Base-by-base conservation (phyloP, 2,113 vertebrate species). In the Ciconia maguari region DNA sequence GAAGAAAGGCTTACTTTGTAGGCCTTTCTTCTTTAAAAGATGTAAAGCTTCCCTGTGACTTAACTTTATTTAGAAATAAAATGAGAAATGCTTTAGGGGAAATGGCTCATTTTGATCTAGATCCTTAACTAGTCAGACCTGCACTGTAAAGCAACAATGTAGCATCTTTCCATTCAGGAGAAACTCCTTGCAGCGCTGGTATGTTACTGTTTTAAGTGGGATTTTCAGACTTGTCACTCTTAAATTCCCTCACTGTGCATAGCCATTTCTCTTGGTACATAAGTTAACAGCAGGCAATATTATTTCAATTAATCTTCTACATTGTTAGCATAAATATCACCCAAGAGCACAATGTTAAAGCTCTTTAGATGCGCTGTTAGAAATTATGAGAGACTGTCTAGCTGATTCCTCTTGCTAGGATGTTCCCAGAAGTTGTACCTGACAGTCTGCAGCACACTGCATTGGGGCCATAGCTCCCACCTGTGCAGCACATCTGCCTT, bases 181-280 rank as follows among this genome's bases (percentile, higher is more conserved):
- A n/a, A 66, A 4, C 1, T 4, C 4, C 4, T 26, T 57, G 4
- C 1, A 49, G 8, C 2, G 1, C 10, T 54, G 4, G 0, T 46
- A 2, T 11, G 1, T 60, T 91, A 3, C 13, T 13, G 2, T 13
- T 52, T 42, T 12, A 46, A 30, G 19, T 4, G 4, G 2, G 1
- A 3, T n/a, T 82, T 60, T 58, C 12, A 16, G 7, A 27, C 7
- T 21, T 26, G 1, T 1, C 1, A 4, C 4, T 30, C 8, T 22
- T 14, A 27, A 34, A 27, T 34, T 34, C 4, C 8, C 2, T 77
- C 6, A 17, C 6, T 38, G 24, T 32, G 3, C 3, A 1, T 32
- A 69, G 7, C 6, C 76, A 1, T 44, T 71, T 8, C 8, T 57
- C 10, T 16, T n/a, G 7, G 34, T 65, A 7, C 2, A 6, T 57